A percentile compares a stretch with the other conserved stretches of the same genome.
phyloP scores from a whole-genome alignment of 2,888 invertebrate genomes.

The Dastarcus helophoroides region DNA sequence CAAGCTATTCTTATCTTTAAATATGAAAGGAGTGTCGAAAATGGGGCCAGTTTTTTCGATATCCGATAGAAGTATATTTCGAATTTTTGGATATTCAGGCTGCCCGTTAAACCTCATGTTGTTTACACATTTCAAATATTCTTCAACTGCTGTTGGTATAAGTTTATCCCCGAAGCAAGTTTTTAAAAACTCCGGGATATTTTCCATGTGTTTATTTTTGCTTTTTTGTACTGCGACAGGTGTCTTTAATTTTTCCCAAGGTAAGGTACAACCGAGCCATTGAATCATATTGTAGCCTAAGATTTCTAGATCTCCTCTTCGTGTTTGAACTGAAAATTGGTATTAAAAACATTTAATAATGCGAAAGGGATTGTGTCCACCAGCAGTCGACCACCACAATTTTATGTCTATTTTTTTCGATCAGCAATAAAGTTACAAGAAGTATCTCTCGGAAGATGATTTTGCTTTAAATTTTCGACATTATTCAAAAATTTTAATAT shows the following conservation, averaged over 20 bases:
- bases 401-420: too few species aligned
- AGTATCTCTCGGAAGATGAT: too few species aligned
- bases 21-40: constrained; percentile 48
- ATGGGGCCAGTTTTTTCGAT: constrained; percentile 50
- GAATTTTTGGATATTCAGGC: constrained; percentile 65
- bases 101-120: constrained; percentile 55
- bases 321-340: constrained; percentile 53
- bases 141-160: constrained; percentile 43
- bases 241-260: constrained; percentile 67
- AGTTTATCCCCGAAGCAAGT: constrained; percentile 32
- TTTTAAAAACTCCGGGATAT: constrained; percentile 37
- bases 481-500: too few species aligned
- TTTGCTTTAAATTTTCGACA: too few species aligned
- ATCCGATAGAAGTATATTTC: constrained; percentile 51
- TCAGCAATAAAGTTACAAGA: too few species aligned
- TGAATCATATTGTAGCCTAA: constrained; percentile 87
- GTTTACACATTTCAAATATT: constrained; percentile 57
- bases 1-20: constrained; percentile 32
- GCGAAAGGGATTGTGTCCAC: too few species aligned
- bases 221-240: constrained; percentile 52
- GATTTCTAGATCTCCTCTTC: constrained; percentile 90
- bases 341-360: too few species aligned
- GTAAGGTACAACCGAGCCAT: constrained; percentile 75
- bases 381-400: too few species aligned
- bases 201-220: constrained; percentile 57